A percentile compares a stretch with the other conserved stretches of the same genome.
Conservation (phyloP, 2,797 vertebrate species). For the Discoglossus pictus region DNA sequence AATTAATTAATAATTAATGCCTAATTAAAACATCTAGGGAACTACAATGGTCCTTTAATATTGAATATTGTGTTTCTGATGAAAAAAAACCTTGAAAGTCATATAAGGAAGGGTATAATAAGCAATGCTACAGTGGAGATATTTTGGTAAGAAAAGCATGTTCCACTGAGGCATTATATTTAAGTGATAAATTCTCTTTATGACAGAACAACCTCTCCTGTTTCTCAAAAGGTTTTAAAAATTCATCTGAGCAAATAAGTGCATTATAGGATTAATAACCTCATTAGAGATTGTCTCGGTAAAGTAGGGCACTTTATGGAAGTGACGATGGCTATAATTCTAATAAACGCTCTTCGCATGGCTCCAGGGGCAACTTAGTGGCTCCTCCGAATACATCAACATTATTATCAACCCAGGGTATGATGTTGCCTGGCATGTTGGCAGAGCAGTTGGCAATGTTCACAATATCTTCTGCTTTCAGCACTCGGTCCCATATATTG, state of each 20-base stretch:
- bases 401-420: slow-evolving; percentile 90
- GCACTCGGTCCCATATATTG: slow-evolving; percentile 95
- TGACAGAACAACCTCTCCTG: not conserved
- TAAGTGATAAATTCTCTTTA: not conserved
- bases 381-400: slow-evolving; percentile 94
- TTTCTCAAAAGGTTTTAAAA: slow-evolving; percentile 20
- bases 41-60: too few species aligned
- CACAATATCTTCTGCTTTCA: slow-evolving; percentile 84
- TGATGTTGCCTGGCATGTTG: slow-evolving; percentile 89
- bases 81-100: too few species aligned
- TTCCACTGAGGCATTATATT: slow-evolving; percentile 5
- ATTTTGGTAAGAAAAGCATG: not conserved
- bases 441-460: slow-evolving; percentile 92
- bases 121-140: slow-evolving; percentile 5
- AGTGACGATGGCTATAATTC: slow-evolving; percentile 74
- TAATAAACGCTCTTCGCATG: slow-evolving; percentile 86
- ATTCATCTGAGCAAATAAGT: slow-evolving; percentile 48
- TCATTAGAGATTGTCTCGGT: slow-evolving; percentile 61
- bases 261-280: slow-evolving; percentile 49
- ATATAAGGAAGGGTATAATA: too few species aligned
- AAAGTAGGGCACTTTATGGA: slow-evolving; percentile 56
- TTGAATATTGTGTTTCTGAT: too few species aligned
- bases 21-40: too few species aligned
- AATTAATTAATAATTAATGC: too few species aligned
- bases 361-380: slow-evolving; percentile 86